phyloP scores from a whole-genome alignment of 2,888 invertebrate species.

The Liodrosophila aerea region DNA sequence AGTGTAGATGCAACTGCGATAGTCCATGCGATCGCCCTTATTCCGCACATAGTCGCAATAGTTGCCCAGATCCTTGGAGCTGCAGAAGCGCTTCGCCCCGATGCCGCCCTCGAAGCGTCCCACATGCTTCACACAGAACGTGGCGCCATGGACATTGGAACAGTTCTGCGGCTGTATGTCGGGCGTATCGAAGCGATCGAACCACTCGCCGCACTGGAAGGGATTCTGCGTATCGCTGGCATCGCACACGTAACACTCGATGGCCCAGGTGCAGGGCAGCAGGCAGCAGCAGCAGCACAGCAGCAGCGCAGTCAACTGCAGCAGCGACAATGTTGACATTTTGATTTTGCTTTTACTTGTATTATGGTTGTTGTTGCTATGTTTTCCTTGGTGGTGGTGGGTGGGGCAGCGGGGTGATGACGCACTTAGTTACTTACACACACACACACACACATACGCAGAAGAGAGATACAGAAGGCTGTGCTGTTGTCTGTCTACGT shows the following conservation, averaged over 20 bases:
- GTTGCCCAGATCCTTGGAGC: conserved; percentile 92
- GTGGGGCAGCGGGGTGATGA: conserved; percentile 18
- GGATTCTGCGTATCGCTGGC: conserved; percentile 90
- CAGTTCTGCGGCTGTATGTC: conserved; percentile 88
- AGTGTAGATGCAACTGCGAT: conserved; percentile 94
- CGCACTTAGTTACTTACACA: conserved; percentile 30
- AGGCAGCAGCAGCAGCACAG: conserved; percentile 13
- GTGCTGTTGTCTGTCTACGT: conserved; percentile 33
- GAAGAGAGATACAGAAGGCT: conserved; percentile 23
- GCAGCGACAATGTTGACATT: conserved; percentile 24
- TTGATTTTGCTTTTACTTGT: conserved; percentile 9
- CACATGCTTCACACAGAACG: conserved; percentile 95
- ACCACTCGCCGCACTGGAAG: conserved; percentile 92
- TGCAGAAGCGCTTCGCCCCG: conserved; percentile 93
- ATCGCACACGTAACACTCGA: conserved; percentile 94
- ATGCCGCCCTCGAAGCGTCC: conserved; percentile 96
- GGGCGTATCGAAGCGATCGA: conserved; percentile 85
- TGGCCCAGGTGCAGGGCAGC: conserved; percentile 83
- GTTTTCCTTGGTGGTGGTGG: neutral
- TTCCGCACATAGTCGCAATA: conserved; percentile 94
- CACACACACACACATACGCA: conserved; percentile 11
- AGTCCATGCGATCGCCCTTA: conserved; percentile 91
- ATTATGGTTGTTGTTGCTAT: conserved; percentile 5
- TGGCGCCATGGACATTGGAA: conserved; percentile 90
- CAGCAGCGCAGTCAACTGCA: conserved; percentile 34